Evolutionary conservation across 2,888 invertebrate genomes (phyloP).

Genomic region (Pomacea canaliculata): DNA sequence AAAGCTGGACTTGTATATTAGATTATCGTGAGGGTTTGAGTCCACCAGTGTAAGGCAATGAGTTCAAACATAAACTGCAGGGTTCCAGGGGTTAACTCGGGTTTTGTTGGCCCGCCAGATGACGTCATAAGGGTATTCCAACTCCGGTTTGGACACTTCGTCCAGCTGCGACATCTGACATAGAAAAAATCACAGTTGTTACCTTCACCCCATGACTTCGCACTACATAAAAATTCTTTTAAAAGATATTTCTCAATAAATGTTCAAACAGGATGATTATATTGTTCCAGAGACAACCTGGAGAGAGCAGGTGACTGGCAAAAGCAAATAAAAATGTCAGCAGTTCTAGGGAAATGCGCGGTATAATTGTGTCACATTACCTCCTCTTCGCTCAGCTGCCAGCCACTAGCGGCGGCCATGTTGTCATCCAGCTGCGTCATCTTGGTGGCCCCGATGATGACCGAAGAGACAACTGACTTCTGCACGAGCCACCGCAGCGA

Average conservation of each 20-base stretch:
- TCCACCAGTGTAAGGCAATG: too few relatives aligned
- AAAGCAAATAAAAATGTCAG: too few relatives aligned
- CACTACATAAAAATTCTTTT: too few relatives aligned
- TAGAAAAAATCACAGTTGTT: background rate
- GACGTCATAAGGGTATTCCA: conserved; percentile 53
- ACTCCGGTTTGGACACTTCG: conserved; percentile 38
- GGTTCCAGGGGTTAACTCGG: conserved; percentile 28
- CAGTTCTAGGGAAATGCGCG: too few relatives aligned
- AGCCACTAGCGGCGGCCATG: conserved; percentile 54
- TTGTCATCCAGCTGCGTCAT: conserved; percentile 59
- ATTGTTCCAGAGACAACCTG: too few relatives aligned
- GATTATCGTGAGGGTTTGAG: too few relatives aligned
- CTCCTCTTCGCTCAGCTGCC: conserved; percentile 54
- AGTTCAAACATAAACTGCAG: background rate
- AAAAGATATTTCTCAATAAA: too few relatives aligned
- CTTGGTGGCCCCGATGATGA: conserved; percentile 60
- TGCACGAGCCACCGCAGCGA: conserved; percentile 62
- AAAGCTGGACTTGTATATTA: too few relatives aligned
- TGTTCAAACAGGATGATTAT: too few relatives aligned
- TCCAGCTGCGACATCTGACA: conserved; percentile 53
- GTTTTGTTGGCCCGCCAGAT: conserved; percentile 26
- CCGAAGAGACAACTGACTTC: conserved; percentile 54
- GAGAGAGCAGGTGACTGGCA: too few relatives aligned
- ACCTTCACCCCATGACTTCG: too few relatives aligned
- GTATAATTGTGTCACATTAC: conserved; percentile 30